Percentiles rank a stretch among this genome's conserved stretches.
phyloP scores from a whole-genome alignment of 2,113 vertebrate genomes.

The Dissostichus mawsoni region DNA sequence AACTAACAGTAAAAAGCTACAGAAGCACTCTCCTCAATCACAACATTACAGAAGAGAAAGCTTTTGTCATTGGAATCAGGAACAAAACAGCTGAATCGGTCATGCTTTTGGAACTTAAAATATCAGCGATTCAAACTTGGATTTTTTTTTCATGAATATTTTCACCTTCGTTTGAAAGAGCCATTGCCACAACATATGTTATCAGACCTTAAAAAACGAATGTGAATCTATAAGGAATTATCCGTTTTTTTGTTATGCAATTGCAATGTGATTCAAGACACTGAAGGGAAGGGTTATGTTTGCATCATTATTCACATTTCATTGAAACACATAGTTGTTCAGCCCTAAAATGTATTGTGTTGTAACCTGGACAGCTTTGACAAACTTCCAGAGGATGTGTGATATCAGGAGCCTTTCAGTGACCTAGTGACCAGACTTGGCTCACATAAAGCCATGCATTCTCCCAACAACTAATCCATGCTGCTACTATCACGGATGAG shows the following conservation, averaged over 20 bases:
- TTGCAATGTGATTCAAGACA: no score
- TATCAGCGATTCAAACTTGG: slow-evolving; percentile 6
- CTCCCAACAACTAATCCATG: slow-evolving; percentile 59
- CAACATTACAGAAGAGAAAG: background rate
- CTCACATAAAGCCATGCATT: slow-evolving; percentile 42
- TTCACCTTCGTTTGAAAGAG: slow-evolving; percentile 8
- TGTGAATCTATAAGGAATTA: no score
- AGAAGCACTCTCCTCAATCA: background rate
- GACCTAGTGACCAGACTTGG: slow-evolving; percentile 74
- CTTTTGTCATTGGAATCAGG: background rate
- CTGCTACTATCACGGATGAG: slow-evolving; percentile 31
- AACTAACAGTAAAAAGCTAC: background rate
- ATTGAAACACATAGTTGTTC: no score
- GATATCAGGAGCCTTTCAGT: slow-evolving; percentile 54
- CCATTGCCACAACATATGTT: no score
- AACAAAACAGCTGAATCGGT: slow-evolving; percentile 7
- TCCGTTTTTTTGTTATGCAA: no score
- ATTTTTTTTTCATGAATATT: slow-evolving; percentile 35
- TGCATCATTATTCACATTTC: no score
- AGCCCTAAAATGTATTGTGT: background rate
- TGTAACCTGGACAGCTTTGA: background rate
- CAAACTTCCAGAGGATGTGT: slow-evolving; percentile 37
- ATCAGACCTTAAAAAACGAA: no score
- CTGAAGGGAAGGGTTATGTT: no score
- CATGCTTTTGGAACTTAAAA: slow-evolving; percentile 6